Base-by-base conservation (phyloP, 2,888 invertebrate species). In the Xanthia icteritia region DNA sequence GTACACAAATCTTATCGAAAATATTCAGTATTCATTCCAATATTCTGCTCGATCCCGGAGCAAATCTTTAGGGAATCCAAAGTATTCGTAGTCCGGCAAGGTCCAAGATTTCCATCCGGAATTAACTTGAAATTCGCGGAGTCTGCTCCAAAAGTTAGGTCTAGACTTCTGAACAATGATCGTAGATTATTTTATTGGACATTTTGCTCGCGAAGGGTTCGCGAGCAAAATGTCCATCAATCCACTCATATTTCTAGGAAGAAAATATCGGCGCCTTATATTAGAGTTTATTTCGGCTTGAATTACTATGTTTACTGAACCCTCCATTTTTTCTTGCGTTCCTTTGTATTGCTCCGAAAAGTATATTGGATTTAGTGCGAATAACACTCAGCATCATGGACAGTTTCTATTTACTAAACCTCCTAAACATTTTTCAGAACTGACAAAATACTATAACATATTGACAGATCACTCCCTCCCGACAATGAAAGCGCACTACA, bases 21-120 rank as follows among this genome's bases (percentile, higher is more conserved):
- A 86, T 89, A 86, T 85, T 89, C 86, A 85, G 89, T 88, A 91
- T 90, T 91, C 91, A 91, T 91, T 91, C 89, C 89, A 87, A 92
- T 91, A 90, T 88, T 89, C 82, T 79, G 84, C 76, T 89, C 91
- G 87, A 92, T 92, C 88, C 81, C 89, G 80, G 71, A 83, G 77
- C 78, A 79, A 86, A 80, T 89, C 94, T 86, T 87, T 77, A 77
- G 93, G 93, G 94, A 94, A 94, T 94, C 90, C 88, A 68, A 89
- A 90, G 89, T 90, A 94, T 93, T 92, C 85, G 76, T 83, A 89
- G 84, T 83, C 88, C 89, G 81, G 81, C 66, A 85, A 84, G 83
- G 86, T 84, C 86, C 85, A 87, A 89, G 91, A 92, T 92, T 89
- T 85, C 86, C 85, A 83, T 86, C 79, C 79, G 87, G 85, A 83